phyloP scores from a whole-genome alignment of 2,113 vertebrate genomes.

The Callopanchax toddi region DNA sequence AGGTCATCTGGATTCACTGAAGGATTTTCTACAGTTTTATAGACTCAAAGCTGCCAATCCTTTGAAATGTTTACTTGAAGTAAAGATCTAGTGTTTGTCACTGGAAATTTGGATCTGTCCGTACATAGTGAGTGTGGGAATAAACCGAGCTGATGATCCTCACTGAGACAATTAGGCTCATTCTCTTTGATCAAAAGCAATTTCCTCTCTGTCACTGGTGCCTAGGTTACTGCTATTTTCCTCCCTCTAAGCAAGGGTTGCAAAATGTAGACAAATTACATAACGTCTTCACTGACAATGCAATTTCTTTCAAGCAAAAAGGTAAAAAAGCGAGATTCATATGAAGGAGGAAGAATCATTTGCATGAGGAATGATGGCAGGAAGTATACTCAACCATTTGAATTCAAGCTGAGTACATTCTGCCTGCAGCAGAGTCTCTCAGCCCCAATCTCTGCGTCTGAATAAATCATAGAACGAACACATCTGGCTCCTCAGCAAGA shows the following conservation, averaged over 20 bases:
- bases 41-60: no score
- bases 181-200: not conserved
- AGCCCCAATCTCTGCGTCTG: conserved; percentile 57
- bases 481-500: conserved; percentile 66
- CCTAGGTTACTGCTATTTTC: not conserved
- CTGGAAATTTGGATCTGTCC: not conserved
- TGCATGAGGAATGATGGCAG: conserved; percentile 50
- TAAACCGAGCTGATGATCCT: not conserved
- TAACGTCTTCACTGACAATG: conserved; percentile 26
- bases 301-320: conserved; percentile 6
- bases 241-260: not conserved
- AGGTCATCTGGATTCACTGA: no score
- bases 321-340: conserved; percentile 10
- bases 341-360: conserved; percentile 37
- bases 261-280: not conserved
- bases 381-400: conserved; percentile 45
- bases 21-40: no score
- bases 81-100: not conserved
- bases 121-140: not conserved
- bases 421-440: conserved; percentile 53
- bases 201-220: not conserved
- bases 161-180: not conserved
- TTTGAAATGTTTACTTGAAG: not conserved
- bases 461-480: conserved; percentile 72
- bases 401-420: conserved; percentile 50